Percentiles rank a stretch among this genome's conserved stretches.
Evolutionary conservation across 2,888 invertebrate species (phyloP).

Genomic region (Dermolepida albohirtum): DNA sequence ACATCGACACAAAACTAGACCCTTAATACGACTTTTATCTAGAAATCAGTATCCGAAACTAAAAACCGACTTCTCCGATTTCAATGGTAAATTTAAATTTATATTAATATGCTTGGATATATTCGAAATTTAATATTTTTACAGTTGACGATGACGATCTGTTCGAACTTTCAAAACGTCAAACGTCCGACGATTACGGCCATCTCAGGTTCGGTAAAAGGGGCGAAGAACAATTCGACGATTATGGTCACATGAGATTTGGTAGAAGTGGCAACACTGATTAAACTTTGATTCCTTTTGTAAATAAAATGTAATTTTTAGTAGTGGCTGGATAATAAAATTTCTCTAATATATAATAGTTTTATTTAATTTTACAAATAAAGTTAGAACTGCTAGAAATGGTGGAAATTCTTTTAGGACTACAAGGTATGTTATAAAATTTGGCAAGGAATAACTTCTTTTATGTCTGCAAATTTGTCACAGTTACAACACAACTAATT

Average conservation of each 20-base stretch:
- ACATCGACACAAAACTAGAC: conserved; percentile 50
- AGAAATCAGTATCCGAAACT: conserved; percentile 53
- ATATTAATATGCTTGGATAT: neutral
- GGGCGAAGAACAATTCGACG: conserved; percentile 75
- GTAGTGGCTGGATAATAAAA: conserved; percentile 39
- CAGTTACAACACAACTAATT: no score
- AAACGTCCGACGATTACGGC: conserved; percentile 71
- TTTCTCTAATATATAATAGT: conserved; percentile 18
- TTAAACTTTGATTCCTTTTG: conserved; percentile 35
- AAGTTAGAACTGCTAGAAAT: neutral
- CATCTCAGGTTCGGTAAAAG: conserved; percentile 73
- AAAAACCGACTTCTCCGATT: conserved; percentile 55
- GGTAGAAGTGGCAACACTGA: conserved; percentile 69
- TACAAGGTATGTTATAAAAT: no score
- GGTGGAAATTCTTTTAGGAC: no score
- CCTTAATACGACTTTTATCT: conserved; percentile 50
- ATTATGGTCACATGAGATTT: conserved; percentile 81
- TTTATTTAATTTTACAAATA: conserved; percentile 23
- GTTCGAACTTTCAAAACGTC: conserved; percentile 66
- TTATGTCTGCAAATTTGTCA: no score
- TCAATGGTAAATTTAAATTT: conserved; percentile 53
- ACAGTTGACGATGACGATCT: conserved; percentile 65
- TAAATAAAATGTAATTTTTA: conserved; percentile 14
- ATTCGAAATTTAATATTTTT: conserved; percentile 22
- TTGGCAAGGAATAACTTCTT: no score